These are phyloP conservation scores for Bovichtus variegatus DNA, from an alignment of 2,797 vertebrate species.

Conservation along the genomic window DNA sequence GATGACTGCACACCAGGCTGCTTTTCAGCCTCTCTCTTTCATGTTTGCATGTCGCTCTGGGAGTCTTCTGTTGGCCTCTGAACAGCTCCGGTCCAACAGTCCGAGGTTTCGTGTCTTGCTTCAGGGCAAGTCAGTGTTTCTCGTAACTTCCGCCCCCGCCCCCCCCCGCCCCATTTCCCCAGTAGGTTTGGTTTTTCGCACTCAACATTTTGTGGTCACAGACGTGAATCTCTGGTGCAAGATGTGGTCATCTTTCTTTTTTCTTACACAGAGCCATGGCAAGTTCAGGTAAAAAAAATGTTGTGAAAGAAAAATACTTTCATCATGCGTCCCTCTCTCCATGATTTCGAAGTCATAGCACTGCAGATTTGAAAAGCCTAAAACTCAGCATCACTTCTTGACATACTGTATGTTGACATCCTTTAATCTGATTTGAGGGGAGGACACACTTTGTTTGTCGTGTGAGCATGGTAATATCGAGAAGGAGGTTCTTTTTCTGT, in stretches of 20 bases:
- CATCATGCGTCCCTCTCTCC: not conserved
- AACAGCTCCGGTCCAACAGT: constrained; percentile 16
- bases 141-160: constrained; percentile 25
- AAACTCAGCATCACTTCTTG: not conserved
- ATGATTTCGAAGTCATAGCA: not conserved
- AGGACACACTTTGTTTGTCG: no score
- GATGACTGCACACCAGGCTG: constrained; percentile 4
- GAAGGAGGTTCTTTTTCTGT: no score
- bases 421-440: not conserved
- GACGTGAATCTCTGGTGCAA: not conserved
- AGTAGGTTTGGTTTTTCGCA: constrained; percentile 14
- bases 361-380: not conserved
- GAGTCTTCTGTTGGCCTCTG: constrained; percentile 19
- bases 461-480: no score
- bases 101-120: constrained; percentile 21
- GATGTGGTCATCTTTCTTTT: constrained; percentile 17
- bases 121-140: constrained; percentile 30
- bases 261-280: not conserved
- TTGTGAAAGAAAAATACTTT: no score
- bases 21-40: not conserved
- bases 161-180: no score
- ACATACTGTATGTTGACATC: not conserved
- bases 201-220: constrained; percentile 13
- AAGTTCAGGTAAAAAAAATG: not conserved
- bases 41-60: constrained; percentile 18